Percentiles rank a stretch among this genome's conserved stretches.
Conservation (phyloP, 2,113 vertebrate genomes). For the Mus musculus region DNA sequence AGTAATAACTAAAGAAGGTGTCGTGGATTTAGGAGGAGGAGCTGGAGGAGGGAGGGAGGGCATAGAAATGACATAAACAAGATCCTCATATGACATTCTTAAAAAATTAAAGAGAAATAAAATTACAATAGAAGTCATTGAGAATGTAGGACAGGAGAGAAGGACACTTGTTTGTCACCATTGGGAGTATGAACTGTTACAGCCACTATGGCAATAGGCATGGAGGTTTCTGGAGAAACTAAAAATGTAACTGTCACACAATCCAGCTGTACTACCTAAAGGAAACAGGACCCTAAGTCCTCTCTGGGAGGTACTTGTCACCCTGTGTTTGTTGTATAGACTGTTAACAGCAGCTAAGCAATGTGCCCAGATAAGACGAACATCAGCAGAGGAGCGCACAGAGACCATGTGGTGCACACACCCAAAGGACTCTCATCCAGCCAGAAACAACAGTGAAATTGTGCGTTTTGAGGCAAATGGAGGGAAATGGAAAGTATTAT, state of each 20-base stretch:
- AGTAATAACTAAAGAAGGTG: background rate
- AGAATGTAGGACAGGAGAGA: background rate
- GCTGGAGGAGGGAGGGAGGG: background rate
- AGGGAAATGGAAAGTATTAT: background rate
- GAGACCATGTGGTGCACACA: background rate
- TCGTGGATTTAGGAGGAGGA: background rate
- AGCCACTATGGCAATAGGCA: background rate
- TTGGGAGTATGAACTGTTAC: background rate
- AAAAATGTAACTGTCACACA: background rate
- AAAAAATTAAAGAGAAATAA: background rate
- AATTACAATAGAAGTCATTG: background rate
- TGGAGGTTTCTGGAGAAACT: background rate
- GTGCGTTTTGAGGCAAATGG: background rate
- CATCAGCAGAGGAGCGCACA: background rate
- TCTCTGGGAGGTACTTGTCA: background rate
- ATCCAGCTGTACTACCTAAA: background rate
- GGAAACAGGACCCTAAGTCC: too few species aligned
- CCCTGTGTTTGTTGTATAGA: background rate
- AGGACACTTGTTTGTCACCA: background rate
- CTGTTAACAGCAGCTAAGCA: background rate
- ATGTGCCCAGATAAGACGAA: background rate
- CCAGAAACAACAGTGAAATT: background rate
- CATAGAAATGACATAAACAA: background rate
- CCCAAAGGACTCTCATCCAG: background rate
- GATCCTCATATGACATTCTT: background rate